Conservation (phyloP, 2,797 vertebrate species). For the Tauraco hartlaubi region DNA sequence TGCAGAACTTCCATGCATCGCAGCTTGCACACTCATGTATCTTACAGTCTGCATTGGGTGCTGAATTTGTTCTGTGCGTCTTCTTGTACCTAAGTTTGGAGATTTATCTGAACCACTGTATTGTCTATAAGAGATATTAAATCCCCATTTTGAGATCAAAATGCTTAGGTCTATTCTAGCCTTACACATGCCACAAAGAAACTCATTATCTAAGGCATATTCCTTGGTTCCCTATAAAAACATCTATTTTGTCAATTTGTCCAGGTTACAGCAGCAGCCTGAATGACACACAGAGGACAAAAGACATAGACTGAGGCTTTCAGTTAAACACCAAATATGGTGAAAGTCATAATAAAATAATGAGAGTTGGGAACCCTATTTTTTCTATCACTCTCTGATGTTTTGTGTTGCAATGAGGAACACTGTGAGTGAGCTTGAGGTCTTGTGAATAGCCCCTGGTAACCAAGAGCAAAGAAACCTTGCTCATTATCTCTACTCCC, state of each 20-base stretch:
- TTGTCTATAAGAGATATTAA: not conserved
- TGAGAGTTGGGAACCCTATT: not conserved
- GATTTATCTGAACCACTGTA: not conserved
- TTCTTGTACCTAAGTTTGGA: not conserved
- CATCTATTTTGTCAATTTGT: not conserved
- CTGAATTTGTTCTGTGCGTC: not conserved
- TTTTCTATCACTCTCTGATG: not conserved
- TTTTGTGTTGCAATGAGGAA: not conserved
- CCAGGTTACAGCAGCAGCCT: not conserved
- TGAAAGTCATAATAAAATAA: slow-evolving; percentile 1
- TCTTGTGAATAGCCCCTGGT: not conserved
- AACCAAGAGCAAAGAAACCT: slow-evolving; percentile 28
- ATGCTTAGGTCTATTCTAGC: not conserved
- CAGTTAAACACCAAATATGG: not conserved
- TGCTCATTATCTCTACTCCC: slow-evolving; percentile 7
- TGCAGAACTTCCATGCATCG: not conserved
- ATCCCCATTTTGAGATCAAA: slow-evolving; percentile 12
- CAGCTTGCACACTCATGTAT: not conserved
- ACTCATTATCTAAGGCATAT: not conserved
- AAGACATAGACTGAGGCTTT: not conserved
- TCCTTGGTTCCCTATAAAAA: not conserved
- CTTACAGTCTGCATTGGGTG: not conserved
- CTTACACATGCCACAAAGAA: not conserved
- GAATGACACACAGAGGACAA: not conserved
- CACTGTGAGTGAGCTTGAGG: not conserved